Percentiles rank a stretch among this genome's conserved stretches.
Conservation (phyloP, 2,113 vertebrate species). For the rat (Rattus norvegicus) region GRCr8 NC_086020.1:167311501-167312000, state of each 20-base stretch:
- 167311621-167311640: neutral
- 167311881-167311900: no score
- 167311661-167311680: neutral
- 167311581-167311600: no score
- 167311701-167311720: neutral
- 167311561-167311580: no score
- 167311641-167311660: neutral
- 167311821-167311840: neutral
- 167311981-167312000: no score
- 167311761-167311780: neutral
- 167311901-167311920: no score
- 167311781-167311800: neutral
- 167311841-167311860: neutral
- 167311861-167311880: neutral
- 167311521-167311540: no score
- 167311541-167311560: no score
- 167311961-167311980: no score
- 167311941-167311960: no score
- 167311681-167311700: neutral
- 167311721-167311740: neutral
- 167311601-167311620: neutral
- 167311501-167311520: no score
- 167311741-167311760: neutral
- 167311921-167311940: neutral
- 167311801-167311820: no score